phyloP scores from a whole-genome alignment of 2,797 vertebrate genomes.

The Aulostomus chinensis region DNA sequence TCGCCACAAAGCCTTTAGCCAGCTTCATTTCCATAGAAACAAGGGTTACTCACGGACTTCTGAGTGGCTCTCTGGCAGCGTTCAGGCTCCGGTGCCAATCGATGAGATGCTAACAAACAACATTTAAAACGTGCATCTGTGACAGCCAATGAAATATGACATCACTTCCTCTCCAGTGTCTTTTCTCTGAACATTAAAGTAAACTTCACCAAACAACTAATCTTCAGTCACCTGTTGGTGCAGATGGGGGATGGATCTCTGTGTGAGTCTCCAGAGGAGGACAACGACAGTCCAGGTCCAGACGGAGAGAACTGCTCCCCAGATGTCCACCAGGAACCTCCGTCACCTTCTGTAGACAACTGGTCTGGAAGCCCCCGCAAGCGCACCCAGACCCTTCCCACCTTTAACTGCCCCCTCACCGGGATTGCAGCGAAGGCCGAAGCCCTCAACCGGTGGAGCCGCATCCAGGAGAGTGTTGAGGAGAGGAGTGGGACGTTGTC shows the following conservation, averaged over 20 bases:
- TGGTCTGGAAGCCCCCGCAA: conserved; percentile 83
- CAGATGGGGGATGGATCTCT: conserved; percentile 67
- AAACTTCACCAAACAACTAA: too few species aligned
- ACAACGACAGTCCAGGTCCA: conserved; percentile 59
- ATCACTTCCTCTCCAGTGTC: too few species aligned
- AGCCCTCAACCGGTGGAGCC: conserved; percentile 68
- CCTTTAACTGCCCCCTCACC: conserved; percentile 75
- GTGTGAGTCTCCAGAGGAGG: conserved; percentile 75
- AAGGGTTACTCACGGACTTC: too few species aligned
- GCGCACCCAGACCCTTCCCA: conserved; percentile 93
- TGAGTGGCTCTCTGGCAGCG: too few species aligned
- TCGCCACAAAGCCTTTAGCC: too few species aligned
- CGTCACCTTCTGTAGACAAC: conserved; percentile 29
- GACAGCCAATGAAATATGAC: too few species aligned
- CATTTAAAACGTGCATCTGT: too few species aligned
- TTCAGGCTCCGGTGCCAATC: too few species aligned
- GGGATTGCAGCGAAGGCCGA: conserved; percentile 56
- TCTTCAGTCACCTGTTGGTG: not conserved
- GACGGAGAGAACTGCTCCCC: conserved; percentile 19
- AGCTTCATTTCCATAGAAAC: too few species aligned
- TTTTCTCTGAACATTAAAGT: too few species aligned
- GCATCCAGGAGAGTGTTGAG: conserved; percentile 62
- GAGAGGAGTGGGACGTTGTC: conserved; percentile 85
- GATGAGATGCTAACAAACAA: too few species aligned
- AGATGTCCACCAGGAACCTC: not conserved